phyloP scores from a whole-genome alignment of 2,113 vertebrate species.

The Mirza zaza region DNA sequence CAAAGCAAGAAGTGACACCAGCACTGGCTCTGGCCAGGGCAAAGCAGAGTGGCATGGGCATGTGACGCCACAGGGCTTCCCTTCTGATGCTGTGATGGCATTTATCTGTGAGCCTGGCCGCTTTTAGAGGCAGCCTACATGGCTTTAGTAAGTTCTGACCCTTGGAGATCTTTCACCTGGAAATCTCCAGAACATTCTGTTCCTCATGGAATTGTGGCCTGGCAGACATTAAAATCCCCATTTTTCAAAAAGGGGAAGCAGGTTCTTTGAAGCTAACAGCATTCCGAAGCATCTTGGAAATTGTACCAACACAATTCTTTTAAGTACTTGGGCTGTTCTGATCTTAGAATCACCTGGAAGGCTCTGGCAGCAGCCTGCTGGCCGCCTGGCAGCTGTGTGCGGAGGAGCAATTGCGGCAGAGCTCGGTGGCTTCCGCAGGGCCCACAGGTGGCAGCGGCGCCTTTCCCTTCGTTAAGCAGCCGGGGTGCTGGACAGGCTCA shows the following conservation, averaged over 20 bases:
- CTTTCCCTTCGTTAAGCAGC: neutral
- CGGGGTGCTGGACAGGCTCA: constrained; percentile 60
- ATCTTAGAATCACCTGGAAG: constrained; percentile 54
- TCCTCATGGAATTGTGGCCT: neutral
- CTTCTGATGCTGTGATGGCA: neutral
- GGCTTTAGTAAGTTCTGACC: neutral
- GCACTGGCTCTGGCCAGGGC: neutral
- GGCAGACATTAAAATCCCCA: constrained; percentile 25
- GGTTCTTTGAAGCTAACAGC: constrained; percentile 62
- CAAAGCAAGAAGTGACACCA: neutral
- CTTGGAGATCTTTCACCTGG: neutral
- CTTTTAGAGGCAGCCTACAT: neutral
- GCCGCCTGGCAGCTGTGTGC: neutral
- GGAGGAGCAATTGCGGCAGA: neutral
- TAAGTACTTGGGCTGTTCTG: constrained; percentile 59
- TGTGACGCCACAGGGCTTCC: neutral
- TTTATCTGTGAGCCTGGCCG: neutral
- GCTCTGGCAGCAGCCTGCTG: neutral
- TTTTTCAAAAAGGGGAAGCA: constrained; percentile 45
- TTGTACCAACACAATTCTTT: neutral
- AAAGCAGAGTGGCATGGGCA: neutral
- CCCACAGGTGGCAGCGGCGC: neutral
- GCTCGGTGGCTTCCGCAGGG: neutral
- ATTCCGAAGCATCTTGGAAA: constrained; percentile 60
- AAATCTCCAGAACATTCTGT: constrained; percentile 46